phyloP scores from a whole-genome alignment of 1,140 invertebrate species.

The Caerostris extrusa region DNA sequence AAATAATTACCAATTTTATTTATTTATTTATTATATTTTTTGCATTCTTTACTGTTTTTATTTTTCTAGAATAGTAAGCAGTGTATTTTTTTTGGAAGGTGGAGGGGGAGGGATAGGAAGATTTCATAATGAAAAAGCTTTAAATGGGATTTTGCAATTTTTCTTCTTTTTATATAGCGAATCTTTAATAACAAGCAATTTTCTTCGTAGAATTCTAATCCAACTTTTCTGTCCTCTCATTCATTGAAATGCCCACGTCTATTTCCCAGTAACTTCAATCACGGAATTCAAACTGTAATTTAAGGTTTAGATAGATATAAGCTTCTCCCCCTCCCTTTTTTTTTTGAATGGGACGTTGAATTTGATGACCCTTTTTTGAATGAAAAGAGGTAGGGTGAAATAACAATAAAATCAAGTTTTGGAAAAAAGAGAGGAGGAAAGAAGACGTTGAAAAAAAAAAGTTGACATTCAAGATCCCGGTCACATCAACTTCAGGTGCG shows the following conservation, averaged over 20 bases:
- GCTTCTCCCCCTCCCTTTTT: background rate
- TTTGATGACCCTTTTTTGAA: slow-evolving; percentile 34
- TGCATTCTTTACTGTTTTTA: too few relatives aligned
- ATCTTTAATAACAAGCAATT: background rate
- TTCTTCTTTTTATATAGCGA: background rate
- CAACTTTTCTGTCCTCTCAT: background rate
- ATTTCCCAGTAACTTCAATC: background rate
- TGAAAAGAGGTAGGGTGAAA: slow-evolving; percentile 37
- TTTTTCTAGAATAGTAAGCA: too few relatives aligned
- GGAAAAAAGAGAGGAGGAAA: background rate
- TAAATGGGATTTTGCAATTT: too few relatives aligned
- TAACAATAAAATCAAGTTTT: background rate
- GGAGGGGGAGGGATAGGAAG: too few relatives aligned
- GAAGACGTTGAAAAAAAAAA: background rate
- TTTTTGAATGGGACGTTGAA: slow-evolving; percentile 7
- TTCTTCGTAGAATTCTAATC: background rate
- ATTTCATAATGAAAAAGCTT: too few relatives aligned
- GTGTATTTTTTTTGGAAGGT: too few relatives aligned
- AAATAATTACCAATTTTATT: too few relatives aligned
- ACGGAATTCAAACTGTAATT: slow-evolving; percentile 7
- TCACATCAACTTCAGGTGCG: slow-evolving; percentile 23
- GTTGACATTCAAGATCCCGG: slow-evolving; percentile 13
- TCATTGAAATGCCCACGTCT: background rate
- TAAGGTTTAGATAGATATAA: slow-evolving; percentile 10
- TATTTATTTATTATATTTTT: too few relatives aligned